Base-by-base conservation (phyloP, 2,113 vertebrate species). In the Chionis minor region DNA sequence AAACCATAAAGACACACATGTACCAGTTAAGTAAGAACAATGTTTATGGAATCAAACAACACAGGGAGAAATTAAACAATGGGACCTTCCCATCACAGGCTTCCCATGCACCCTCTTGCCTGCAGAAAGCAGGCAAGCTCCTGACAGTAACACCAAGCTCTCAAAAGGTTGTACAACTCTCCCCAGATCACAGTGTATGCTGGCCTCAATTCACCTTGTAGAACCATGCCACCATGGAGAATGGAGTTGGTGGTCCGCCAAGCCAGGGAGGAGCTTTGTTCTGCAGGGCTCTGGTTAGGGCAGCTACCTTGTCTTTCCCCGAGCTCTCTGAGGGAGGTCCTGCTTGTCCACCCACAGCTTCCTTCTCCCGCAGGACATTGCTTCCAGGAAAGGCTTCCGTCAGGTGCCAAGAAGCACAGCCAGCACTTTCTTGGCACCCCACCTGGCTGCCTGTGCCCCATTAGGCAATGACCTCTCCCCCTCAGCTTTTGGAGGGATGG, bases 61-160 rank as follows among this genome's bases (percentile, higher is more conserved):
- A 27, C 1, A 56, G 8, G 9, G 23, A 88, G 32, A 71, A 87
- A 79, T 58, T 24, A 28, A 82, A 9, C 0, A 0, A 16, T 38
- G 8, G 12, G n/a, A 62, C 35, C 38, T 62, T 67, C 45, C 42
- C 67, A 54, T 44, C 49, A 32, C 9, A 28, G 30, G 28, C 23
- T 4, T 70, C 23, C 20, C 0, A 0, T 5, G 3, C 35, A 22
- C 17, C 11, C 19, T 65, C 19, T 44, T 47, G 42, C 17, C 45
- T 70, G 30, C 6, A 44, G 32, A 75, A 71, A 35, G 27, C 35
- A 93, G 38, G 26, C 4, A 95, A 88, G 28, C 3, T 95, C 26
- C 58, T 61, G 71, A 65, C 15, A 69, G 35, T 28, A 70, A 82
- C 1, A 2, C 8, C 8, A 67, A 80, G 22, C 19, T 81, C 55